Evolutionary conservation across 2,113 vertebrate species (phyloP), one percentile per base, ranked within the genome.

Genomic region (Peromyscus californicus): DNA sequence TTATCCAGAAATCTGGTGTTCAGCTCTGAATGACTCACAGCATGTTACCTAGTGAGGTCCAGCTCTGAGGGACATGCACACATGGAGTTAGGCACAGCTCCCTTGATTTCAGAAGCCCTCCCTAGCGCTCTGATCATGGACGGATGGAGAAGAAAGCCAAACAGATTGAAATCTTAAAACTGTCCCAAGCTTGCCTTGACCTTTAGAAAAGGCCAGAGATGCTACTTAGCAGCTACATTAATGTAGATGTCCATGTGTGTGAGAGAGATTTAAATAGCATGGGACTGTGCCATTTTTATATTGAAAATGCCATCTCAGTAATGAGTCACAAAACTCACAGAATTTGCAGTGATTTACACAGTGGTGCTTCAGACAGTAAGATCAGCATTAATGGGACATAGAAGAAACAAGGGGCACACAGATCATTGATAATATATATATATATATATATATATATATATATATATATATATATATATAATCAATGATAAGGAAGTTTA

Each of bases 141-240:
- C 1, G 4, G 31, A 65, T 1, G 4, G 51, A 89, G n/a, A 92
- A 88, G 24, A 51, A 96, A 92, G 86, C 42, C 57, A 63, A 4
- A 33, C 0, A 59, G 39, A 90, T 54, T 90, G 54, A 80, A 90
- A 95, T 88, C 75, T 80, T 93, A 92, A 82, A 93, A 96, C 48
- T 15, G 7, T 16, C 83, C 88, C 89, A 87, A 75, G 42, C 88
- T 92, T 87, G 13, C n/a, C 51, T 92, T 94, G 95, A 95, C 80
- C 90, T 97, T 97, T 92, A 89, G 13, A 95, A 91, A 95, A 59
- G 61, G 57, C 22, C 75, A 88, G 22, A 59, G 91, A 85, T 21
- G 29, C 59, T 80, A 84, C 69, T 92, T 92, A 57, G 74, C 65
- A 59, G 54, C 48, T 42, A 39, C 1, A 0, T 83, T 90, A 86